These are phyloP conservation scores for Eleginops maclovinus DNA, from an alignment of 2,113 vertebrate genomes.

Conservation along the genomic window DNA sequence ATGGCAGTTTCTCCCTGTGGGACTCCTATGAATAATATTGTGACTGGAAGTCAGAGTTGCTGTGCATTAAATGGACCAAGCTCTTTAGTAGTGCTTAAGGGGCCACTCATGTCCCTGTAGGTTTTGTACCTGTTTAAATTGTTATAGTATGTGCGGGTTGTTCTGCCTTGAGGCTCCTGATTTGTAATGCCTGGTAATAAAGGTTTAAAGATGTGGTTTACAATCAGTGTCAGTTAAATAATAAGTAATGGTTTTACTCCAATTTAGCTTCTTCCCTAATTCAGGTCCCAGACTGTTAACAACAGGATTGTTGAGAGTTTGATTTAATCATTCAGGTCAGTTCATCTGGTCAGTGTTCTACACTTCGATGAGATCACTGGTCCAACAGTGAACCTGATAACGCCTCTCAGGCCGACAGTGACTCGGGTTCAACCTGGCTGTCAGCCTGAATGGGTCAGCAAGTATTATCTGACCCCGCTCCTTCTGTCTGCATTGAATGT, in stretches of 20 bases:
- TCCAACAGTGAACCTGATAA: neutral
- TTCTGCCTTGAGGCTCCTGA: neutral
- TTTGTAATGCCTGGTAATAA: neutral
- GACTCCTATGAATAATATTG: neutral
- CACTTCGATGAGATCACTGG: neutral
- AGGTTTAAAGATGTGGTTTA: constrained; percentile 4
- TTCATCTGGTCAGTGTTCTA: neutral
- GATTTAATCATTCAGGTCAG: neutral
- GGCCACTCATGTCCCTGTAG: too few species aligned
- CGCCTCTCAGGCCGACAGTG: neutral
- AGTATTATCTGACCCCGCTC: neutral
- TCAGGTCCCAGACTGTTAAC: neutral
- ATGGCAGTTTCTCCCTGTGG: neutral
- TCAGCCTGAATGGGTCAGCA: neutral
- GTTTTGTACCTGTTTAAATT: neutral
- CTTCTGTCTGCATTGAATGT: neutral
- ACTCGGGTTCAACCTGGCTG: constrained; percentile 1
- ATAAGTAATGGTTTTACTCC: neutral
- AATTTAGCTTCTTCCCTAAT: neutral
- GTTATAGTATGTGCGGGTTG: neutral
- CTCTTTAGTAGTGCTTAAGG: too few species aligned
- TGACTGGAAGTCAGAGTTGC: too few species aligned
- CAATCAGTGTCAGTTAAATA: neutral
- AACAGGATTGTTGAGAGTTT: neutral
- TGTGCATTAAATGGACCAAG: too few species aligned